Percentiles rank a stretch among this genome's conserved stretches.
These are phyloP conservation scores for Neodon shergylaensis DNA, from an alignment of 2,113 vertebrate species.

Conservation along the genomic window DNA sequence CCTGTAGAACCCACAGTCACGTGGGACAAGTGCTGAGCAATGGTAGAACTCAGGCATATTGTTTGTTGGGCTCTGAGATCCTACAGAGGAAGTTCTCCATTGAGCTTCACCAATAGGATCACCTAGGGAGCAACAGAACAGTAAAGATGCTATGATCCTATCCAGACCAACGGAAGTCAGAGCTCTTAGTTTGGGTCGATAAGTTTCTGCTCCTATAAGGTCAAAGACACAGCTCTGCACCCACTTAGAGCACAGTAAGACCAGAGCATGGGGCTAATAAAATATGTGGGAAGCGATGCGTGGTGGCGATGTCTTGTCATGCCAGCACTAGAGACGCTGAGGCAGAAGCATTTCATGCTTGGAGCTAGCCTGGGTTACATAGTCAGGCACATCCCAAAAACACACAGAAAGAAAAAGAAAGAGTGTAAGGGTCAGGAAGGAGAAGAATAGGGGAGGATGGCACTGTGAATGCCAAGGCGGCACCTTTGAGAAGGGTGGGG, in stretches of 20 bases:
- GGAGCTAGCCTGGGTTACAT: background rate
- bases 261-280: accelerated
- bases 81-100: accelerated
- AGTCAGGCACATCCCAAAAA: background rate
- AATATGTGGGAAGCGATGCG: background rate
- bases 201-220: background rate
- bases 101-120: background rate
- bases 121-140: background rate
- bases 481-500: background rate
- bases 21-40: background rate
- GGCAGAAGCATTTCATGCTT: background rate
- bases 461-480: no score
- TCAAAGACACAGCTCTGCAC: background rate
- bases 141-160: accelerated
- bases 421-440: background rate
- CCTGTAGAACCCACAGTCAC: accelerated
- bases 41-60: accelerated
- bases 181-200: accelerated
- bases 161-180: background rate
- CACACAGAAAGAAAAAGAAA: background rate
- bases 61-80: background rate
- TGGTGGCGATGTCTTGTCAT: background rate
- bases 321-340: no score
- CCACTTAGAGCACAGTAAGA: accelerated
- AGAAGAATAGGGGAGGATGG: background rate